phyloP scores from a whole-genome alignment of 2,113 vertebrate genomes.

The Blennius ocellaris region DNA sequence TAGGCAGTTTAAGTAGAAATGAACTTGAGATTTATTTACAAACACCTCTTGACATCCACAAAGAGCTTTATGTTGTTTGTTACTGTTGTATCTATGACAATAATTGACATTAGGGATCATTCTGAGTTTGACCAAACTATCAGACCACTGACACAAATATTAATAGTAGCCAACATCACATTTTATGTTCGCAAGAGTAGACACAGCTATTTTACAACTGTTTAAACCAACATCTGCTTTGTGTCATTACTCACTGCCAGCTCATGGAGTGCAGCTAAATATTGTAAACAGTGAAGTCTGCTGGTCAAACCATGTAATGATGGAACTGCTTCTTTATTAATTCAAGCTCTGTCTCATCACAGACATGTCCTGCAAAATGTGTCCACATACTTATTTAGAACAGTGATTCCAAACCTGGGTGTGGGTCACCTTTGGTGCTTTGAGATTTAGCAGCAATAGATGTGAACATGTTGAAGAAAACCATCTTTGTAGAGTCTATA shows the following conservation, averaged over 20 bases:
- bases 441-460: no score
- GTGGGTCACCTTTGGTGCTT: no score
- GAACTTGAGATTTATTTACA: background rate
- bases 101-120: background rate
- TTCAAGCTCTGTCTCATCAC: background rate
- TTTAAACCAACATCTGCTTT: background rate
- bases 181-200: background rate
- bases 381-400: no score
- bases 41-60: background rate
- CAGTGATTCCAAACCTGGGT: no score
- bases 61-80: background rate
- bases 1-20: background rate
- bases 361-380: no score
- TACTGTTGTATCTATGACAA: background rate
- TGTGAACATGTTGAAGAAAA: no score
- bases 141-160: background rate
- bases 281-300: conserved; percentile 34
- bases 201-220: background rate
- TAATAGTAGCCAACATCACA: background rate
- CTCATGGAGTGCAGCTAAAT: background rate
- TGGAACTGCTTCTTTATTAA: background rate
- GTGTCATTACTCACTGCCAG: background rate
- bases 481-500: no score
- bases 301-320: conserved; percentile 25
- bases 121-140: background rate